A percentile compares a stretch with the other conserved stretches of the same genome.
Evolutionary conservation across 2,888 invertebrate genomes (phyloP).

Genomic region (Pammene fasciana): DNA sequence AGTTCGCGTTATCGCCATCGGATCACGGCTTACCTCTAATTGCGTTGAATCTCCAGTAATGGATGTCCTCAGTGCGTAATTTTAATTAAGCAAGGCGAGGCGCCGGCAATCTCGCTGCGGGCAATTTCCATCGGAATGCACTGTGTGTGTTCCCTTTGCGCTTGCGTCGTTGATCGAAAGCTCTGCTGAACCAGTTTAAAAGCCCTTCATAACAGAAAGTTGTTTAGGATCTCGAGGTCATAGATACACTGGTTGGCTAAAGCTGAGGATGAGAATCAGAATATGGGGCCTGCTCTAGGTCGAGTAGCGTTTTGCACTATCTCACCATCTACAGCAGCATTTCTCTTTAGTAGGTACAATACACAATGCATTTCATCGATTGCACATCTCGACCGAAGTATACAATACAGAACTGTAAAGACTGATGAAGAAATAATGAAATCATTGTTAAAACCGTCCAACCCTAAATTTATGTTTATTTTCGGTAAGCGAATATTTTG

Average conservation of each 20-base stretch:
- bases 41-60: conserved; percentile 76
- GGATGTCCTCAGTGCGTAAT: conserved; percentile 72
- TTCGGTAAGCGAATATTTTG: background rate
- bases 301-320: conserved; percentile 69
- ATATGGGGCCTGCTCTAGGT: conserved; percentile 41
- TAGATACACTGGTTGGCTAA: background rate
- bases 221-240: background rate
- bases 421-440: background rate
- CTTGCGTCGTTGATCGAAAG: conserved; percentile 1
- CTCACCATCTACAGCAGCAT: conserved; percentile 45
- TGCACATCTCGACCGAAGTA: background rate
- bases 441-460: background rate
- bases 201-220: background rate
- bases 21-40: conserved; percentile 72
- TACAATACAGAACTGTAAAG: background rate
- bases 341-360: conserved; percentile 14
- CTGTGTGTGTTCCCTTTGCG: conserved; percentile 43
- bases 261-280: background rate
- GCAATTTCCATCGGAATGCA: conserved; percentile 74
- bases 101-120: conserved; percentile 69
- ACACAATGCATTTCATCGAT: background rate
- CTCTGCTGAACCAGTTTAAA: background rate
- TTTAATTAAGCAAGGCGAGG: conserved; percentile 52
- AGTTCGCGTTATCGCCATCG: conserved; percentile 49
- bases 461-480: background rate